phyloP scores from a whole-genome alignment of 2,797 vertebrate species.

The Oophaga sylvatica region DNA sequence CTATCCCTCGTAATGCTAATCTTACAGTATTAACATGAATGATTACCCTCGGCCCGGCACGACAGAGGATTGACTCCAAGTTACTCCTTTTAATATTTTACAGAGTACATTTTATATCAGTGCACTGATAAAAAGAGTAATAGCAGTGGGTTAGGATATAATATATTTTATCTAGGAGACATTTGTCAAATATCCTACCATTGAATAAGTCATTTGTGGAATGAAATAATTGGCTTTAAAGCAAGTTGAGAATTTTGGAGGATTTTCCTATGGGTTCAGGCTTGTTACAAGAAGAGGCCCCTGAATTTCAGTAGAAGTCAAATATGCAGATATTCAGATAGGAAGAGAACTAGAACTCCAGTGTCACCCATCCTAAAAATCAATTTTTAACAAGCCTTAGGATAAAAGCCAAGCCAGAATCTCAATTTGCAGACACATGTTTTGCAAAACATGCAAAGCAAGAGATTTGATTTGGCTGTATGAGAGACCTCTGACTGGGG shows the following conservation, averaged over 20 bases:
- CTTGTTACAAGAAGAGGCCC: too few relatives aligned
- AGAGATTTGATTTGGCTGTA: too few relatives aligned
- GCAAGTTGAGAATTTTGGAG: not conserved
- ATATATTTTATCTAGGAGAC: slow-evolving; percentile 6
- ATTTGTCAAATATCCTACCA: slow-evolving; percentile 28
- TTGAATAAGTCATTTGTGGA: slow-evolving; percentile 27
- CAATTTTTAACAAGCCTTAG: too few relatives aligned
- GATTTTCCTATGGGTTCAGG: not conserved
- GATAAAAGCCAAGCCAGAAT: too few relatives aligned
- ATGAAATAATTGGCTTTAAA: not conserved
- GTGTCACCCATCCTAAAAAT: too few relatives aligned
- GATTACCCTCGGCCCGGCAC: not conserved
- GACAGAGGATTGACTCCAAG: slow-evolving; percentile 1
- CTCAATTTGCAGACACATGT: too few relatives aligned
- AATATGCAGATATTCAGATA: too few relatives aligned
- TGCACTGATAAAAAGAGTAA: slow-evolving; percentile 10
- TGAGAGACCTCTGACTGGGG: too few relatives aligned
- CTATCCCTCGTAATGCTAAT: not conserved
- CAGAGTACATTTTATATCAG: slow-evolving; percentile 17
- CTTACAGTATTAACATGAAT: slow-evolving; percentile 15
- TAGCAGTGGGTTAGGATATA: not conserved
- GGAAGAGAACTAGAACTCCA: too few relatives aligned
- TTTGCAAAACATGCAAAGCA: too few relatives aligned
- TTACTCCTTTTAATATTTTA: slow-evolving; percentile 19
- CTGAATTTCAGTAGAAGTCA: too few relatives aligned